phyloP scores from a whole-genome alignment of 2,113 vertebrate genomes.

The Amia ocellicauda region DNA sequence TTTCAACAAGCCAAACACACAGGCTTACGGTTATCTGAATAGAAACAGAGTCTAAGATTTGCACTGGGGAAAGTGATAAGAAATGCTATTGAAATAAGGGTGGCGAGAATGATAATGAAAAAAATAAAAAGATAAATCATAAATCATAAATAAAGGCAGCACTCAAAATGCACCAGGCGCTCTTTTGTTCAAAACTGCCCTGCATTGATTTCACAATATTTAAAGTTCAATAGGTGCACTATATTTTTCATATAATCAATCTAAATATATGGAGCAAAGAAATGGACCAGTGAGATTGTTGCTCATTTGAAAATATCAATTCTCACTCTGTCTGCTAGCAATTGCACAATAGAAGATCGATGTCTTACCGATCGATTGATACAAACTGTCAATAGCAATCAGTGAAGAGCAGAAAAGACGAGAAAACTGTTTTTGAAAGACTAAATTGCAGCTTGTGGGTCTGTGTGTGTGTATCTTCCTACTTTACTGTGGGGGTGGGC shows the following conservation, averaged over 20 bases:
- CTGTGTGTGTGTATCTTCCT: not conserved
- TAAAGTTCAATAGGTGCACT: not conserved
- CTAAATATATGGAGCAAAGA: not conserved
- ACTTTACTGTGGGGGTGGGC: no score
- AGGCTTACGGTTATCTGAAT: conserved; percentile 49
- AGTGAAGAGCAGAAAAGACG: not conserved
- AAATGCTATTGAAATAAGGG: conserved; percentile 21
- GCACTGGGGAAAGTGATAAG: conserved; percentile 36
- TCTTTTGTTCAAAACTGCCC: not conserved
- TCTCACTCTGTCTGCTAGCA: not conserved
- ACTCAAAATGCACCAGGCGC: conserved; percentile 33
- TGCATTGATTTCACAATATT: not conserved
- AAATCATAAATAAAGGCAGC: conserved; percentile 47
- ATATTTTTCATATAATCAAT: not conserved
- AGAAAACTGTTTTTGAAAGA: not conserved
- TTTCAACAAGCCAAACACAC: conserved; percentile 37
- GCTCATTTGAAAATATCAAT: not conserved
- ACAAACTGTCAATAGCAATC: not conserved
- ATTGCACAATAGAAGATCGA: not conserved
- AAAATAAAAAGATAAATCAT: conserved; percentile 44
- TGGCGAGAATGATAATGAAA: conserved; percentile 39
- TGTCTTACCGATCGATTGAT: not conserved
- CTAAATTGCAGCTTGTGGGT: not conserved
- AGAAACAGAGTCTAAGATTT: conserved; percentile 38
- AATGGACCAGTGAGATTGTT: not conserved